Conservation (phyloP, 2,888 invertebrate genomes). For the Penaeus monodon region DNA sequence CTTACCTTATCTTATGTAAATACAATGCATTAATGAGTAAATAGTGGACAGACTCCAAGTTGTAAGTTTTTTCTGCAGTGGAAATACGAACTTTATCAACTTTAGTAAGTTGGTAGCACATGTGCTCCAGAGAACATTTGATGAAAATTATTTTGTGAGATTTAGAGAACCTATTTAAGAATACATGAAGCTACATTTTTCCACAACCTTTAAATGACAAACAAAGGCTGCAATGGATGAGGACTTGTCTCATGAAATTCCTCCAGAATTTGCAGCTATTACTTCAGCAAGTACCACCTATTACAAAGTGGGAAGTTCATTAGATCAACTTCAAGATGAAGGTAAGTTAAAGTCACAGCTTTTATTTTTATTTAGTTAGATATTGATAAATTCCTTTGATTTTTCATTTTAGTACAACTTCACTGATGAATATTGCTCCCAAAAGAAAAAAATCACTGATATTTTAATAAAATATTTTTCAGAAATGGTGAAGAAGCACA, state of each 20-base stretch:
- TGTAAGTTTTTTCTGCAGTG: too few relatives aligned
- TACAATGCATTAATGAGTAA: too few relatives aligned
- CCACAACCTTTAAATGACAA: too few relatives aligned
- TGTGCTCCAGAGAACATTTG: too few relatives aligned
- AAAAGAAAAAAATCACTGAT: not conserved
- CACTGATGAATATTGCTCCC: not conserved
- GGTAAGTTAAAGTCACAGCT: constrained; percentile 8
- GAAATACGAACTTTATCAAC: too few relatives aligned
- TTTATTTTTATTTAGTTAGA: not conserved
- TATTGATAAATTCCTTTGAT: not conserved
- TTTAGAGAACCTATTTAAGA: too few relatives aligned
- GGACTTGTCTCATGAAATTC: not conserved
- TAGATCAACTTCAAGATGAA: constrained; percentile 24
- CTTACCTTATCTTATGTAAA: too few relatives aligned
- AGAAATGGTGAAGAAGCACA: constrained; percentile 15
- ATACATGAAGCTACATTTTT: too few relatives aligned
- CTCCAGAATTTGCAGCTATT: constrained; percentile 1
- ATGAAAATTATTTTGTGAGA: too few relatives aligned
- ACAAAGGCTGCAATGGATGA: too few relatives aligned
- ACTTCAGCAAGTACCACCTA: constrained; percentile 20
- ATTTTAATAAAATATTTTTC: not conserved
- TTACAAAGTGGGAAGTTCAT: constrained; percentile 22
- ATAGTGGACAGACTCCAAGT: too few relatives aligned
- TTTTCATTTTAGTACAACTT: not conserved
- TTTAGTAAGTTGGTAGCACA: too few relatives aligned